Evolutionary conservation across 2,888 invertebrate genomes (phyloP), one percentile per base, ranked within the genome.

Genomic region (Autographa pulchrina): DNA sequence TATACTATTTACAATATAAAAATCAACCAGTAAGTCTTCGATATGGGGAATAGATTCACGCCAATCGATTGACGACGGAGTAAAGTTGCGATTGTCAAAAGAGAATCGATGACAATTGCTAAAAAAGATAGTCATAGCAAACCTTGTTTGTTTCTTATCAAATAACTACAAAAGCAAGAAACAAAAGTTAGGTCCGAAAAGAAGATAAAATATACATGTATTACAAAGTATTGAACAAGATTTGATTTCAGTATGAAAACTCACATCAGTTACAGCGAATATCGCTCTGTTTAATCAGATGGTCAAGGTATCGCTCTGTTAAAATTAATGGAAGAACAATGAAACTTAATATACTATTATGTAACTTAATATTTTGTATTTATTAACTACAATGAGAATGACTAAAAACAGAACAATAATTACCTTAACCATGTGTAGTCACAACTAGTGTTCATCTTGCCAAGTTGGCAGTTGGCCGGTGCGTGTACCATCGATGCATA

Each of bases 301-400:
- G 83, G 84, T 81, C 75, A 83, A 84, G 81, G 84, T 75, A 80
- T 86, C 82, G 84, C 88, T 89, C 87, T 86, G 87, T 87, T 86
- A 89, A 88, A 88, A 90, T 85, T 91, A 92, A 92, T 93, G 93
- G 93, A 93, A 94, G 93, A 94, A 92, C 92, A 85, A 88, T 88
- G 85, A 83, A 92, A 92, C 91, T 90, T 91, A 93, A 91, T 85
- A 90, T 89, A 90, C 85, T 86, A 85, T 84, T 88, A 87, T 89
- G 89, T 89, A 91, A 91, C 88, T 87, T 88, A 90, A 89, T 88
- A 87, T 86, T 85, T 87, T 87, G 84, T 88, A 83, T 84, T 78
- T 75, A 85, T 82, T 86, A 86, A 82, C 83, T 88, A 88, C 78
- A 79, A 85, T 84, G 83, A 84, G 83, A 89, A 86, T 87, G 88